phyloP scores from a whole-genome alignment of 2,113 vertebrate genomes.

The Coryphaenoides rupestris region DNA sequence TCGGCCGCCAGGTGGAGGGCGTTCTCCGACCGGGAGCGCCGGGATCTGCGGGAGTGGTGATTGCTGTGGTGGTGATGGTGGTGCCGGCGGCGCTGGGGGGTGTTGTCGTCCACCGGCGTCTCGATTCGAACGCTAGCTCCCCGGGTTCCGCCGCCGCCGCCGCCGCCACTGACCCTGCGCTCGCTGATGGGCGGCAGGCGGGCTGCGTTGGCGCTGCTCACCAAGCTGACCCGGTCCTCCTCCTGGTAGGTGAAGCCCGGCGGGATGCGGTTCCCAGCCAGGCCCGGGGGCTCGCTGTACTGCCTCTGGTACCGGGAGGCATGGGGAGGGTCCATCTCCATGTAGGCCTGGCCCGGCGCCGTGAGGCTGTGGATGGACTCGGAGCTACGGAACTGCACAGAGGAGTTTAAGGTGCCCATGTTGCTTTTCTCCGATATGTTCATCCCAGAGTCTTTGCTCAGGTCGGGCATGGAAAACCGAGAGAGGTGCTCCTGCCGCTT shows the following conservation, averaged over 20 bases:
- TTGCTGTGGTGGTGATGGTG: constrained; percentile 52
- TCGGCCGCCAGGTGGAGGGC: constrained; percentile 90
- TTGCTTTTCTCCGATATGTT: constrained; percentile 93
- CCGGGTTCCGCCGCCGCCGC: constrained; percentile 55
- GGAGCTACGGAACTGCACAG: constrained; percentile 86
- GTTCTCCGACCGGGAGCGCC: constrained; percentile 92
- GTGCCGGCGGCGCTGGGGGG: constrained; percentile 79
- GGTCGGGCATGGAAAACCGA: constrained; percentile 96
- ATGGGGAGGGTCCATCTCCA: constrained; percentile 81
- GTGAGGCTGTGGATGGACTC: constrained; percentile 91
- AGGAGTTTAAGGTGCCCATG: constrained; percentile 90
- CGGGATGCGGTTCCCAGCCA: constrained; percentile 71
- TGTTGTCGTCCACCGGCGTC: constrained; percentile 73
- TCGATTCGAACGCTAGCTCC: constrained; percentile 56
- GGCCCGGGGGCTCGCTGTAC: constrained; percentile 74
- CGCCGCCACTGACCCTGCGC: constrained; percentile 69
- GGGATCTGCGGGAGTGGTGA: constrained; percentile 79
- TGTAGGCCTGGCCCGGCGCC: constrained; percentile 79
- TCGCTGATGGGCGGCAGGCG: constrained; percentile 87
- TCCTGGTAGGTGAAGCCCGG: constrained; percentile 89
- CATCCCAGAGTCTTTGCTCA: constrained; percentile 98
- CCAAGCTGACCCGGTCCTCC: constrained; percentile 76
- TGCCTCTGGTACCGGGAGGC: constrained; percentile 75
- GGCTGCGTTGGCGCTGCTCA: constrained; percentile 72
- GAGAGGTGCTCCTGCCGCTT: constrained; percentile 94